Base-by-base conservation (phyloP, 2,888 invertebrate genomes). In the Dastarcus helophoroides region DNA sequence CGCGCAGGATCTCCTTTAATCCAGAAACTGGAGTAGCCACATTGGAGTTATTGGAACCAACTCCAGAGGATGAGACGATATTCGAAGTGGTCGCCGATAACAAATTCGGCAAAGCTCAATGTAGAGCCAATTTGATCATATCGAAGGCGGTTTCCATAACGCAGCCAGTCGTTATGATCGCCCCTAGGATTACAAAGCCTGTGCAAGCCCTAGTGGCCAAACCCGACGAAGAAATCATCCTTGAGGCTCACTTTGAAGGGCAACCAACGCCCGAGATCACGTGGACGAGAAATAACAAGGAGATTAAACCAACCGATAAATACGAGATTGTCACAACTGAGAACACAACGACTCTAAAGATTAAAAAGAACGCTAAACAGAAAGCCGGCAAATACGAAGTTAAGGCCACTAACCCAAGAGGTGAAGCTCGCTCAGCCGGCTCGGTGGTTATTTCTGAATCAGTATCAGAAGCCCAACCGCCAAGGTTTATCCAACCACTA, bases 351-450 rank as follows among this genome's bases (percentile, higher is more conserved):
- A 70, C 63, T 23, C 62, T 88, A 14, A 69, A 61, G 42, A 72
- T 89, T 36, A 63, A 68, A 19, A 75, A 80, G 40, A 44, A 38
- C 12, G 73, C 73, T 23, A 79, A 77, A 54, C 79, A 79, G 50
- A 80, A 84, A 53, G 71, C 73, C 36, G 93, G 93, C 14, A 88
- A 86, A 60, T 93, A 90, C 59, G 89, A 90, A 67, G 77, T 89
- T 8, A 67, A 79, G 14, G 78, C 85, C n/a, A 71, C 76, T 47
- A 85, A 84, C 60, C 69, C 73, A 35, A 76, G 73, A 25, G 79
- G 86, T 7, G 78, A 84, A 51, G 81, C 79, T 2, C 76, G 81
- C 50, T 77, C 85, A 17, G 81, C 82, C 3, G 80, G 88, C 35
- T 81, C 86, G 0, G 75, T 93, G n/a, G 76, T 79, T 36, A 70